Percentiles rank a stretch among this genome's conserved stretches.
phyloP scores from a whole-genome alignment of 2,797 vertebrate genomes.

The Tapera naevia region DNA sequence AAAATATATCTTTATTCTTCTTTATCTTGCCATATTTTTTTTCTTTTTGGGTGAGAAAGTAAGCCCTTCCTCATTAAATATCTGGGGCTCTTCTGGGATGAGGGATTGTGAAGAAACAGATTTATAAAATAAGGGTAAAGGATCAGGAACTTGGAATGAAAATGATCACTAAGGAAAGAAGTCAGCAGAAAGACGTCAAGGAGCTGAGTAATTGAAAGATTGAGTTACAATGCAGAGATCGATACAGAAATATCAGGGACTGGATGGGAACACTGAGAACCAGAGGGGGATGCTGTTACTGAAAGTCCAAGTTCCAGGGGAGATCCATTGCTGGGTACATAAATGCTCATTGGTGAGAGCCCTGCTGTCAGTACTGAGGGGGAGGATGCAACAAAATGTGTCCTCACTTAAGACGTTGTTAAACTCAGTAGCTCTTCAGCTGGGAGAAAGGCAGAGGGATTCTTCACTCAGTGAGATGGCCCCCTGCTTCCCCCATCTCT shows the following conservation, averaged over 20 bases:
- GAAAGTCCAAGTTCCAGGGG: not conserved
- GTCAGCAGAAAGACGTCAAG: conserved; percentile 24
- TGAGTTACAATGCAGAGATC: conserved; percentile 47
- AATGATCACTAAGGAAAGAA: conserved; percentile 10
- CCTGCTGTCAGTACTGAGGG: not conserved
- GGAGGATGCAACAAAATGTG: not conserved
- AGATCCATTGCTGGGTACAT: not conserved
- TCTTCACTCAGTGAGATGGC: not conserved
- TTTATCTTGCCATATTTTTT: not conserved
- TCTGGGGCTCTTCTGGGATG: not conserved
- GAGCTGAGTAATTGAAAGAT: conserved; percentile 54
- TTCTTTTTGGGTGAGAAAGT: not conserved
- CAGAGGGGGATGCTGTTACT: not conserved
- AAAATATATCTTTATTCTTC: not conserved
- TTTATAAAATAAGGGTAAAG: conserved; percentile 28
- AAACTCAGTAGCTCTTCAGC: not conserved
- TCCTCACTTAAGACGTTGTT: not conserved
- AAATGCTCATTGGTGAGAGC: not conserved
- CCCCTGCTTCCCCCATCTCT: not conserved
- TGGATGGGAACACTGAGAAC: conserved; percentile 3
- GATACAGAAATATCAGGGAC: conserved; percentile 31
- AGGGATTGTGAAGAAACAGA: not conserved
- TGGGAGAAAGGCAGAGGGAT: not conserved
- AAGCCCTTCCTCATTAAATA: not conserved
- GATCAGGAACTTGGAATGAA: conserved; percentile 38